Evolutionary conservation across 2,888 invertebrate genomes (phyloP).

Genomic region (Drosophila hawaiiensis): DNA sequence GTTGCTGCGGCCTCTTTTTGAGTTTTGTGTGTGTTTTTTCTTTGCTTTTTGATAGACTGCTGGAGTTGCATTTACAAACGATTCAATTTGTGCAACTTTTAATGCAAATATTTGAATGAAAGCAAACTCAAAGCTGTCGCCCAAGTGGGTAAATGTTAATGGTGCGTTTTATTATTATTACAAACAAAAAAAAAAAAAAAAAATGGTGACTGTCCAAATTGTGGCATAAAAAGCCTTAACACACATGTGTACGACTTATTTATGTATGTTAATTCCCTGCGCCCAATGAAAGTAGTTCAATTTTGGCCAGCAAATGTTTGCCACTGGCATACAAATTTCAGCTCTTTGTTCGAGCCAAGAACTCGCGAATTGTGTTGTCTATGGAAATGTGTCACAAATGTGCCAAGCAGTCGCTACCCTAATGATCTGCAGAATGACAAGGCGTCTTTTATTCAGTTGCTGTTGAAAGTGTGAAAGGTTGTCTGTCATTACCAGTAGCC

Average conservation of each 20-base stretch:
- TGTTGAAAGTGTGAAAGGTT: constrained; percentile 70
- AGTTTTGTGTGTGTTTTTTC: constrained; percentile 12
- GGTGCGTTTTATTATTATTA: constrained; percentile 51
- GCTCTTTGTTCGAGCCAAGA: constrained; percentile 40
- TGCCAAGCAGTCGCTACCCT: constrained; percentile 48
- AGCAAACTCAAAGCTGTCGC: constrained; percentile 37
- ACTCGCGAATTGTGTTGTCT: constrained; percentile 53
- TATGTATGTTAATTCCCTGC: constrained; percentile 73
- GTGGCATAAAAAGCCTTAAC: constrained; percentile 6
- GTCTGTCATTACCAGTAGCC: constrained; percentile 49
- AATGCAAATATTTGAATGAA: constrained; percentile 70
- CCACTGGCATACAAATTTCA: constrained; percentile 73
- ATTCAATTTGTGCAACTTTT: constrained; percentile 39
- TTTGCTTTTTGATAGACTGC: constrained; percentile 38
- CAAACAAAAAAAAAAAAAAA: background rate
- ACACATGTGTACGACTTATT: constrained; percentile 12
- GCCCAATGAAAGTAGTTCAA: constrained; percentile 74
- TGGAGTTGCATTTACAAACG: constrained; percentile 77
- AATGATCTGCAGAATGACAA: constrained; percentile 68
- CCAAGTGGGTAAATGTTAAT: constrained; percentile 71
- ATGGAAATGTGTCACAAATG: constrained; percentile 71
- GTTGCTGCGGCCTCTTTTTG: constrained; percentile 68
- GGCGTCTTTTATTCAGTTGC: constrained; percentile 52
- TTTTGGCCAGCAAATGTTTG: constrained; percentile 60
- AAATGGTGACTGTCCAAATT: constrained; percentile 28